Conservation (phyloP, 2,797 vertebrate species). For the Calcarius lapponicus region DNA sequence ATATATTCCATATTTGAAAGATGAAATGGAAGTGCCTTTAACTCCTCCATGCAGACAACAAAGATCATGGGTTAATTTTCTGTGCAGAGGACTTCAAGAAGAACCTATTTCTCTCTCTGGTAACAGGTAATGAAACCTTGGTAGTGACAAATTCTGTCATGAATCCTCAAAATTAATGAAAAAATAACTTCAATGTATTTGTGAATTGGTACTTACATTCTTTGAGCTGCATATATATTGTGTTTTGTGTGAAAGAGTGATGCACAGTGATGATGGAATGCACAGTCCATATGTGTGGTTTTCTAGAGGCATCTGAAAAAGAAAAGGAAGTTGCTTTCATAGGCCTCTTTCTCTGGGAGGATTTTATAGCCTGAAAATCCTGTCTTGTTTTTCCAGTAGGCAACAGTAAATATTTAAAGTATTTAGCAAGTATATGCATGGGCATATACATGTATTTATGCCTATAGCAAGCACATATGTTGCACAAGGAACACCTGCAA, state of each 20-base stretch:
- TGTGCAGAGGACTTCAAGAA: conserved; percentile 63
- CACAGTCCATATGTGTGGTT: not conserved
- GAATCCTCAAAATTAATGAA: not conserved
- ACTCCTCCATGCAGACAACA: conserved; percentile 50
- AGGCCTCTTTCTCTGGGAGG: not conserved
- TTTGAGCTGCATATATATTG: not conserved
- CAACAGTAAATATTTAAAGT: not conserved
- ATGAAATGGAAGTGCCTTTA: conserved; percentile 81
- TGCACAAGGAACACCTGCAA: not conserved
- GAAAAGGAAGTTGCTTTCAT: not conserved
- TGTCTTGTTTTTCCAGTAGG: not conserved
- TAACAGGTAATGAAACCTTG: conserved; percentile 76
- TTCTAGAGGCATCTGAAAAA: not conserved
- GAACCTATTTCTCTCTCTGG: conserved; percentile 73
- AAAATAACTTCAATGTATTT: not conserved
- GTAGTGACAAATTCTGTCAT: not conserved
- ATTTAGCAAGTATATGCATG: not conserved
- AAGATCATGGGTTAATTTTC: conserved; percentile 41
- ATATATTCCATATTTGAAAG: conserved; percentile 55
- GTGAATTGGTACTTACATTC: not conserved
- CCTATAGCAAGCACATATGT: not conserved
- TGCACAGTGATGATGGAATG: no score
- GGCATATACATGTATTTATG: not conserved
- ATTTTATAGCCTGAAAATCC: not conserved
- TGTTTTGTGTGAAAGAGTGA: not conserved